phyloP scores from a whole-genome alignment of 2,888 invertebrate species.

The Melanargia galathea region DNA sequence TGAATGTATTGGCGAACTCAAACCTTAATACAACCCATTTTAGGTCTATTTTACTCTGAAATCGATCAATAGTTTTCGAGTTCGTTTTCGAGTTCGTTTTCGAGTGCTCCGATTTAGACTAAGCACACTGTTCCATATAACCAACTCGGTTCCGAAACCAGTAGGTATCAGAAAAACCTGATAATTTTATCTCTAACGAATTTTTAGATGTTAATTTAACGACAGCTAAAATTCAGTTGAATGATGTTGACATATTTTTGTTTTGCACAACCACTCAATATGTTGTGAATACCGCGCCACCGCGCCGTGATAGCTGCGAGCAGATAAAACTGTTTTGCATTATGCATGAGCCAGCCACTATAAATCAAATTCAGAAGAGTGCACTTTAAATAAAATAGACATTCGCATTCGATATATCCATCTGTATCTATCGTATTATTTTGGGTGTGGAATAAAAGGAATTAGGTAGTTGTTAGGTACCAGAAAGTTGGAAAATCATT shows the following conservation, averaged over 20 bases:
- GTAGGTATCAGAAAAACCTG: too few species aligned
- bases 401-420: constrained; percentile 11
- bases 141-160: too few species aligned
- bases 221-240: neutral
- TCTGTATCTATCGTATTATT: neutral
- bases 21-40: too few species aligned
- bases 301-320: neutral
- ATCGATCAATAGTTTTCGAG: too few species aligned
- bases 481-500: too few species aligned
- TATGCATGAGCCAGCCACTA: constrained; percentile 42
- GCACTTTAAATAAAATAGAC: constrained; percentile 32
- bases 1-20: too few species aligned
- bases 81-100: too few species aligned
- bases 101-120: too few species aligned
- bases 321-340: constrained; percentile 37
- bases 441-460: neutral
- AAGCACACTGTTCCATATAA: too few species aligned
- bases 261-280: neutral
- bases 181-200: too few species aligned
- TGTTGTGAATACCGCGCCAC: constrained; percentile 2
- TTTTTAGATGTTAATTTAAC: neutral
- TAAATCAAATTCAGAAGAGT: constrained; percentile 41
- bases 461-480: too few species aligned
- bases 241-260: neutral
- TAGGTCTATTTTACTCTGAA: too few species aligned